Base-by-base conservation (phyloP, 2,113 vertebrate genomes). In the Phalacrocorax aristotelis region DNA sequence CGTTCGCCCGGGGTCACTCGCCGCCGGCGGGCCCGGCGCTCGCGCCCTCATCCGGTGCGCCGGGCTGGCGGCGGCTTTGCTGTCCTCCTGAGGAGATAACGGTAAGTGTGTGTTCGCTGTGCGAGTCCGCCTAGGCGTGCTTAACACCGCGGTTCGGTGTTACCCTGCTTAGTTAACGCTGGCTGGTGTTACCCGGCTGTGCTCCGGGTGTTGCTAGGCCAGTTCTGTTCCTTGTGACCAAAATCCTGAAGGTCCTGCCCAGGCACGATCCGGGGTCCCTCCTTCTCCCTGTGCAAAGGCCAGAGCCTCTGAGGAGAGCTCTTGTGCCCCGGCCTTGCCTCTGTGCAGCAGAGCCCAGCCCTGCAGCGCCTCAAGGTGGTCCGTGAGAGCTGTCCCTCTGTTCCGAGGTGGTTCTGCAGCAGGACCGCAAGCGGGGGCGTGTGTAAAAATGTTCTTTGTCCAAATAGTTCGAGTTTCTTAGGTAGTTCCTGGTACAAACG, bases 381-480 rank as follows among this genome's bases (percentile, higher is more conserved):
- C 42, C 19, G 42, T 4, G 48, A 30, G 52, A 9, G 9, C 34
- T 5, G 0, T 4, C 1, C 40, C 49, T 34, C 29, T 4, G 7
- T 15, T 44, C 14, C 15, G 42, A 44, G 42, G 42, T 44, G 64
- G 26, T 30, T 65, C 74, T 57, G 20, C 46, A n/a, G 17, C 2
- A 0, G 62, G 34, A 26, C 36, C 18, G 69, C 60, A 65, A 15
- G 12, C n/a, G 36, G 14, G 40, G 70, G 12, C 0, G 36, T 25
- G 2, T 1, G 8, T 40, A n/a, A 64, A 91, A 65, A 29, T n/a
- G 2, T 20, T 65, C 9, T n/a, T 42, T 75, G 11, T 34, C 12
- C 16, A 9, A 80, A 32, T 30, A 40, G 13, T 55, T 83, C 3
- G 5, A 15, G 25, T 48, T 89, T 58, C 25, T 70, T n/a, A 11